Evolutionary conservation across 2,113 vertebrate genomes (phyloP).

Genomic region (Xiphias gladius): DNA sequence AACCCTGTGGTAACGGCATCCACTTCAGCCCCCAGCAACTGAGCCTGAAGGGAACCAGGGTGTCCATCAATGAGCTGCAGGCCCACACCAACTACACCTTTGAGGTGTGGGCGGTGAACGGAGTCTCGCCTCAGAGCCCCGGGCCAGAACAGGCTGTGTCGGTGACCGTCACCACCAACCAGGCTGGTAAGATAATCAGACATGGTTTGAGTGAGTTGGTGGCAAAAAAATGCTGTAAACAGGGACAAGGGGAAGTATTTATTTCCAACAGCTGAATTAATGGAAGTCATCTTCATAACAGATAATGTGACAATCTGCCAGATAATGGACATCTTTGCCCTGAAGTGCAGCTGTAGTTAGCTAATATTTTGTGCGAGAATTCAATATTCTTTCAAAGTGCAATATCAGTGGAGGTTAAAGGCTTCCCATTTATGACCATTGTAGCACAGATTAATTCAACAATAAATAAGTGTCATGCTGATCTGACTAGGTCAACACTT

Average conservation of each 20-base stretch:
- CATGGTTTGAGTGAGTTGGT: neutral
- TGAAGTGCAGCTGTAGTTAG: neutral
- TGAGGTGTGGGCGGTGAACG: slow-evolving; percentile 96
- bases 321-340: neutral
- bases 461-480: neutral
- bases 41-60: slow-evolving; percentile 89
- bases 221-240: neutral
- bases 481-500: neutral
- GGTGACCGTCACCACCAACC: slow-evolving; percentile 97
- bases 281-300: neutral
- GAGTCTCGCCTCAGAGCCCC: slow-evolving; percentile 94
- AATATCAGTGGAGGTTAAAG: neutral
- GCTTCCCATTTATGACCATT: neutral
- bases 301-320: neutral
- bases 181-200: slow-evolving; percentile 90
- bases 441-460: neutral
- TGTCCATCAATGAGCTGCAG: slow-evolving; percentile 96
- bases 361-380: neutral
- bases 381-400: neutral
- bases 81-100: slow-evolving; percentile 99
- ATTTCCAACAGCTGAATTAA: neutral
- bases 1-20: slow-evolving; percentile 92
- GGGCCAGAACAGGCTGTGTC: slow-evolving; percentile 94
- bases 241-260: neutral
- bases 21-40: slow-evolving; percentile 96